Conservation (phyloP, 2,113 vertebrate species). For the Telmatochromis sp. region DNA sequence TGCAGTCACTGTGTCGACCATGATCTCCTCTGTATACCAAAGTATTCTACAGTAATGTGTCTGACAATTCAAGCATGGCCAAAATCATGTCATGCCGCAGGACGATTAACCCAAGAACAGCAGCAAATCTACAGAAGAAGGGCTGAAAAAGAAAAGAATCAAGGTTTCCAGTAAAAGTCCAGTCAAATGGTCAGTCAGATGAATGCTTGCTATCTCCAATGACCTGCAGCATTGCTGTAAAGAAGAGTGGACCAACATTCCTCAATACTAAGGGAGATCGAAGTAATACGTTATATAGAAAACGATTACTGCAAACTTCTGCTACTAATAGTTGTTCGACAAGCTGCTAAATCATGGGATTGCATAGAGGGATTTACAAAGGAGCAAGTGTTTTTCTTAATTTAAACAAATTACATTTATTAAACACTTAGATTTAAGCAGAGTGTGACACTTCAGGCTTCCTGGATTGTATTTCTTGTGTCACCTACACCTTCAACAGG, state of each 20-base stretch:
- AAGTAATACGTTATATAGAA: neutral
- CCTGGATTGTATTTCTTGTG: neutral
- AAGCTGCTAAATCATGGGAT: neutral
- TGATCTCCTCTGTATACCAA: neutral
- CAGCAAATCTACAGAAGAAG: neutral
- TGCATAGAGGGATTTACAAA: neutral
- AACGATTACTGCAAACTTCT: neutral
- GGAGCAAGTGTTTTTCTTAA: neutral
- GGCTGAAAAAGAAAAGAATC: neutral
- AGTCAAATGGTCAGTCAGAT: neutral
- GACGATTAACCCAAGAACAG: neutral
- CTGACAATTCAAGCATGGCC: neutral
- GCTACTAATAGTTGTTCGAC: fast-evolving
- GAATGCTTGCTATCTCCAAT: neutral
- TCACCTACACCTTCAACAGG: neutral
- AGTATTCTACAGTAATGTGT: neutral
- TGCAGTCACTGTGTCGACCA: neutral
- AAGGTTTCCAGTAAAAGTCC: neutral
- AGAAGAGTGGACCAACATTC: neutral
- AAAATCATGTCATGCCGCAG: no score
- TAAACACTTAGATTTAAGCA: neutral
- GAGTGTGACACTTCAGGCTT: neutral
- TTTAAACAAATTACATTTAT: neutral
- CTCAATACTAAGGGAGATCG: neutral
- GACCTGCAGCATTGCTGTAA: neutral